A percentile compares a stretch with the other conserved stretches of the same genome.
Conservation (phyloP, 2,797 vertebrate genomes). For the Schizopygopsis malacanthus region DNA sequence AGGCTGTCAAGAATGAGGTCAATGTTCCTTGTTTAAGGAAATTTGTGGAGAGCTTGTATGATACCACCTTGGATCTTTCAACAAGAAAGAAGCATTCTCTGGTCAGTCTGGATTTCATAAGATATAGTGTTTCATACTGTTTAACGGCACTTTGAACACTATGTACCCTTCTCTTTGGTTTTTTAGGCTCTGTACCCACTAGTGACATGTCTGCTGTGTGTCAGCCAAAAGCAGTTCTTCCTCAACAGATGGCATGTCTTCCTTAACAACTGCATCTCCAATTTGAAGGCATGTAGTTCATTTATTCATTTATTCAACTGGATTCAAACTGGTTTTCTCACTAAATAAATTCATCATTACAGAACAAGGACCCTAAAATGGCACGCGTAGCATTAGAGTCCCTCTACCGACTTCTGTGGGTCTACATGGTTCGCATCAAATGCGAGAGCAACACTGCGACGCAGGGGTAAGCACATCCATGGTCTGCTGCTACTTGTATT, state of each 20-base stretch:
- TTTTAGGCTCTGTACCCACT: constrained; percentile 94
- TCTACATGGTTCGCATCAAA: constrained; percentile 99
- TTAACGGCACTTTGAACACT: neutral
- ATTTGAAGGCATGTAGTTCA: constrained; percentile 87
- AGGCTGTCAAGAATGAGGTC: constrained; percentile 99
- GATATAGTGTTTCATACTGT: neutral
- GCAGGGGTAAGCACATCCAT: constrained; percentile 84
- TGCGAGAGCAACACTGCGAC: constrained; percentile 99
- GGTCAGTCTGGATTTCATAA: constrained; percentile 77
- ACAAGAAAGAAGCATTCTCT: constrained; percentile 98
- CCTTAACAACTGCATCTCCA: constrained; percentile 98
- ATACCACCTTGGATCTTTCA: constrained; percentile 95
- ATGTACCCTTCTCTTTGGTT: constrained; percentile 51
- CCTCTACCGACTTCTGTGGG: constrained; percentile 96
- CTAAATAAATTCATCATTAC: constrained; percentile 12
- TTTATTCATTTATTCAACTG: neutral
- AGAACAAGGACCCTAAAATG: constrained; percentile 99
- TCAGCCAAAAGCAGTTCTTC: constrained; percentile 98
- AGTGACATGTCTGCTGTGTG: constrained; percentile 96
- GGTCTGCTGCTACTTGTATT: neutral
- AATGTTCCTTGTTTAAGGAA: constrained; percentile 98
- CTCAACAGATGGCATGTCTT: constrained; percentile 97
- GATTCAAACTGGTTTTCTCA: neutral
- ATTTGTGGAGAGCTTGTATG: constrained; percentile 97
- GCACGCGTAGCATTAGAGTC: constrained; percentile 97